Percentiles rank a stretch among this genome's conserved stretches.
These are phyloP conservation scores for Catocala nupta DNA, from an alignment of 2,888 invertebrate genomes.

Conservation along the genomic window DNA sequence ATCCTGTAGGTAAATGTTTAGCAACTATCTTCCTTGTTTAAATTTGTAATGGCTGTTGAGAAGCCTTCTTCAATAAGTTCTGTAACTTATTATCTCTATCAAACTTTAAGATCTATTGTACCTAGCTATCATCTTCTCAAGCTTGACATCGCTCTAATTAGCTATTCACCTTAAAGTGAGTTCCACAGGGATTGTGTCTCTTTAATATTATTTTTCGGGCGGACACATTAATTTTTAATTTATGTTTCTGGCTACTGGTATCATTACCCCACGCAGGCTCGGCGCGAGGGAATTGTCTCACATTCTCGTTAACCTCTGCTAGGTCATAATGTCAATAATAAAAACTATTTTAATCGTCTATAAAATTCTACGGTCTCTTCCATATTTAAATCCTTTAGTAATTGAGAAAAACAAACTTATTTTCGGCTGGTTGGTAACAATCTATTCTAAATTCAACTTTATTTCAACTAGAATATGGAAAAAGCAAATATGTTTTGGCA, in stretches of 20 bases:
- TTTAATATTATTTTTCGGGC: constrained; percentile 4
- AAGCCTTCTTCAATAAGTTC: no score
- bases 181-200: constrained; percentile 6
- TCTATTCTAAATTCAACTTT: constrained; percentile 33
- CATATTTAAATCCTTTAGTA: constrained; percentile 51
- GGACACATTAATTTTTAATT: constrained; percentile 21
- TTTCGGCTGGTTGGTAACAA: constrained; percentile 18
- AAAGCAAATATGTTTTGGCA: not conserved
- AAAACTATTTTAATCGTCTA: constrained; percentile 55
- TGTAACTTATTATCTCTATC: no score
- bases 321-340: constrained; percentile 46
- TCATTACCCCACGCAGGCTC: constrained; percentile 40
- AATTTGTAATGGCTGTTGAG: no score
- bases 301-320: constrained; percentile 41
- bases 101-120: no score
- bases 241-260: constrained; percentile 44
- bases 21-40: no score
- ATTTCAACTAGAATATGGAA: constrained; percentile 14
- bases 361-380: constrained; percentile 57
- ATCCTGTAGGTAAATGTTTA: no score
- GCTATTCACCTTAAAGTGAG: not conserved
- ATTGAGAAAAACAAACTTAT: constrained; percentile 31
- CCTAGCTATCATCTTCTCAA: no score
- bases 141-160: no score
- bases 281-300: constrained; percentile 49